Conservation (phyloP, 2,797 vertebrate species). For the Cirrhinus mrigala region DNA sequence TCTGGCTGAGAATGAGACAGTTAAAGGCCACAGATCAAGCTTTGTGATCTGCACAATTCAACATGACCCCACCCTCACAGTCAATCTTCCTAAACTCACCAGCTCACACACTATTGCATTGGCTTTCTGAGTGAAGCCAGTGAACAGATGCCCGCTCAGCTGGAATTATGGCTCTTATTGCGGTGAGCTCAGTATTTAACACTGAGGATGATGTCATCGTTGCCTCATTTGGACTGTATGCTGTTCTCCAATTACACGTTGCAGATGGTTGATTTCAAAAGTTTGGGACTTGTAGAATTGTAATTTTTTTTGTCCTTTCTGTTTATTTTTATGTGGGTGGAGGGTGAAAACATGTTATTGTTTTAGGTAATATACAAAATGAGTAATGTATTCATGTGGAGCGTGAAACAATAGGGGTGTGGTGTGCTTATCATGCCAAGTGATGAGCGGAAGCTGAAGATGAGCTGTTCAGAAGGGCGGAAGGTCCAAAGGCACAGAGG, state of each 20-base stretch:
- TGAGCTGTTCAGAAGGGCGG: conserved; percentile 21
- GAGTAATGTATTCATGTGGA: background rate
- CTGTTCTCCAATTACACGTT: conserved; percentile 30
- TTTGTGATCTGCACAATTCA: conserved; percentile 67
- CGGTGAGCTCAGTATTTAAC: conserved; percentile 59
- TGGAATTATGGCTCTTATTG: conserved; percentile 60
- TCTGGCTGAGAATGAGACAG: conserved; percentile 16
- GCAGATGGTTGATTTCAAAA: conserved; percentile 11
- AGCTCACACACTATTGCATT: conserved; percentile 34
- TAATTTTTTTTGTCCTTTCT: background rate
- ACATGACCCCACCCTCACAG: conserved; percentile 55
- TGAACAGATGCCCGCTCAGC: conserved; percentile 61
- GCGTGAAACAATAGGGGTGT: background rate
- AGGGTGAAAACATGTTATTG: background rate
- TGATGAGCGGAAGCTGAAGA: conserved; percentile 6
- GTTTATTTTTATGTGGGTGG: background rate
- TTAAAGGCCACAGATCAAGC: conserved; percentile 46
- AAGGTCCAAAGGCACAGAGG: conserved; percentile 14
- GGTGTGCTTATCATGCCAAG: background rate
- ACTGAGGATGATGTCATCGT: conserved; percentile 59
- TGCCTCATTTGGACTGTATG: conserved; percentile 46
- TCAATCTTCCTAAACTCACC: conserved; percentile 48
- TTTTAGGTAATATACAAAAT: background rate
- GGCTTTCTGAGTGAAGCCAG: conserved; percentile 26
- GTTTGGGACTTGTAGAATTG: background rate